A percentile compares a stretch with the other conserved stretches of the same genome.
These are phyloP conservation scores for Trididemnum miniatum DNA, from an alignment of 23 tunicate genomes.

Conservation along the genomic window DNA sequence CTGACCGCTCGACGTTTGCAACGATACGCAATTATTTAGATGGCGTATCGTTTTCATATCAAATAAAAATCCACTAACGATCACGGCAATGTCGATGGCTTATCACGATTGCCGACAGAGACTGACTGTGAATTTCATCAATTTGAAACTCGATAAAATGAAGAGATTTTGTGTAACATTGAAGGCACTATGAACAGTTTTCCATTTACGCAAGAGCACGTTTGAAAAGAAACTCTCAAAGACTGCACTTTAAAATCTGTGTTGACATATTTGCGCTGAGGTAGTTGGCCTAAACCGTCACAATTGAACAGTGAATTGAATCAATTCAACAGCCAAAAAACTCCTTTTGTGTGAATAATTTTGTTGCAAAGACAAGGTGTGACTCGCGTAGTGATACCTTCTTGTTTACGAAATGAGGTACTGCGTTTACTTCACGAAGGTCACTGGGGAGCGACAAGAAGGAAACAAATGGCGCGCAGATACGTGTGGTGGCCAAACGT, in stretches of 20 bases:
- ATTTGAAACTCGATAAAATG: not conserved
- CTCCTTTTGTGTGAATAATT: not conserved
- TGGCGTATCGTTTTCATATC: slow-evolving; percentile 7
- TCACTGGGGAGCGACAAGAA: not conserved
- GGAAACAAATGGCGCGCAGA: not conserved
- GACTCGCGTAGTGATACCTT: not conserved
- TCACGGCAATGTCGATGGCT: slow-evolving; percentile 10
- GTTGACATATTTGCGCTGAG: not conserved
- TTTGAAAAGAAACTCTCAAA: not conserved
- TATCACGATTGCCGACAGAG: not conserved
- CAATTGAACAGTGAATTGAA: not conserved
- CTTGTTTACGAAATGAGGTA: not conserved
- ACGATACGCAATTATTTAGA: not conserved
- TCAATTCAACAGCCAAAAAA: not conserved
- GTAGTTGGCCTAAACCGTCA: not conserved
- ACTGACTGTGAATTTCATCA: not conserved
- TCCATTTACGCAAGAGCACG: not conserved
- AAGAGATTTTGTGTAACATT: not conserved
- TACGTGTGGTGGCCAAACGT: not conserved
- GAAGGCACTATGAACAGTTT: not conserved
- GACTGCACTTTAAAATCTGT: not conserved
- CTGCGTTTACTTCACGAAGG: not conserved
- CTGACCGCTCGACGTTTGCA: slow-evolving; percentile 1
- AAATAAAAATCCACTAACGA: not conserved
- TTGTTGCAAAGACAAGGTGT: too few species aligned